Evolutionary conservation across 2,888 invertebrate genomes (phyloP), one percentile per base, ranked within the genome.

Genomic region (Cerceris ruficornis): DNA sequence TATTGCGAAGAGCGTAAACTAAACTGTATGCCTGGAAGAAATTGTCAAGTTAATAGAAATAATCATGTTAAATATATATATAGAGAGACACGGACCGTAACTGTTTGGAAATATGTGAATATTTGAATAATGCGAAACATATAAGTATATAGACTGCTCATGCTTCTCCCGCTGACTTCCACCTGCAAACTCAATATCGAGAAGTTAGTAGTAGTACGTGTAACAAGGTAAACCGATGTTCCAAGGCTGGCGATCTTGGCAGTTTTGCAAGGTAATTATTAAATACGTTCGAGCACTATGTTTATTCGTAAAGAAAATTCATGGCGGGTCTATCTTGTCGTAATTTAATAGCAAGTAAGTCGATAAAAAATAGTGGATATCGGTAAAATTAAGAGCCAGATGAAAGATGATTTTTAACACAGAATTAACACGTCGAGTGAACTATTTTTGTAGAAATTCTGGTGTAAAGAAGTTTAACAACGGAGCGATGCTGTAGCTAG

Each of bases 181-280:
- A 91, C 88, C 91, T 91, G 91, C 84, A 88, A 91, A 91, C 91
- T 91, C 88, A 91, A 91, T 90, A 91, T 87, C 83, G 74, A 65
- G 72, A 71, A 86, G 86, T 85, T 86, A 84, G 83, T 84, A 80
- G 65, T 72, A 60, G 74, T 76, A 78, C 42, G 43, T 61, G 66
- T 39, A 75, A 64, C 55, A 67, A 50, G 64, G 43, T 11, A 58
- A 57, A 64, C 71, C 62, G 78, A 71, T 81, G 75, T 78, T 78
- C 81, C 70, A 75, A 86, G 78, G 55, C 71, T 64, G 62, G 49
- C 61, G 72, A 58, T 65, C 69, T 59, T n/a, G 60, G 41, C 9
- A 46, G 15, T 9, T 46, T 43, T 39, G 28, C 7, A 39, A 15
- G 58, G 13, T 13, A 42, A 28, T 28, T 28, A 28, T 49, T 9